These are phyloP conservation scores for Pollenia amentaria DNA, from an alignment of 2,888 invertebrate species.

Conservation along the genomic window DNA sequence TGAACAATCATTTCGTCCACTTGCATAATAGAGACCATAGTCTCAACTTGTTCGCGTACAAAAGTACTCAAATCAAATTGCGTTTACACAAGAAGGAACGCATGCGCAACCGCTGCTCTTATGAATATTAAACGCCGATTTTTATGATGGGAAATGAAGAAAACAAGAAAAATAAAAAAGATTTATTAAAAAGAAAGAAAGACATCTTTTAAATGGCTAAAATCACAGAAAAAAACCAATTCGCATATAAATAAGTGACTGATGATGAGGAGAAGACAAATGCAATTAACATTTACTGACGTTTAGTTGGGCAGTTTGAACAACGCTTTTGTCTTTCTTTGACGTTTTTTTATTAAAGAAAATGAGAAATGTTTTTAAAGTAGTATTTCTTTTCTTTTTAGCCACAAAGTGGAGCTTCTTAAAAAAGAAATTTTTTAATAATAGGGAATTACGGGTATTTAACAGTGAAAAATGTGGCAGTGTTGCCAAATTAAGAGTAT, in stretches of 20 bases:
- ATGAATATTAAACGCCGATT: conserved; percentile 38
- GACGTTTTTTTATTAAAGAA: conserved; percentile 29
- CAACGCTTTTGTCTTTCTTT: conserved; percentile 33
- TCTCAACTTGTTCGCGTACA: neutral
- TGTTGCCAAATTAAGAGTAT: neutral
- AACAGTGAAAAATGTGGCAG: conserved; percentile 18
- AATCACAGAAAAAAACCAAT: conserved; percentile 22
- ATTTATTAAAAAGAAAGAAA: conserved; percentile 49
- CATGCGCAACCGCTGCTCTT: conserved; percentile 36
- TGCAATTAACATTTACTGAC: conserved; percentile 69
- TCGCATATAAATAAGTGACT: conserved; percentile 54
- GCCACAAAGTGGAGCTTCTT: conserved; percentile 25
- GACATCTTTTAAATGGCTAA: conserved; percentile 41
- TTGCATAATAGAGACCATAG: conserved; percentile 46
- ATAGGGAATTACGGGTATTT: conserved; percentile 11
- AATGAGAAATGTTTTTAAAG: conserved; percentile 46
- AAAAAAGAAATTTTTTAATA: conserved; percentile 31
- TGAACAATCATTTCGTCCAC: conserved; percentile 29
- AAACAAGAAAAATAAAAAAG: conserved; percentile 15
- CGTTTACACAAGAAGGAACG: neutral
- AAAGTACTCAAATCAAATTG: neutral
- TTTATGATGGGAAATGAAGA: conserved; percentile 55
- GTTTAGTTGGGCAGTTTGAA: conserved; percentile 59
- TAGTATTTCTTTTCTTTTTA: neutral
- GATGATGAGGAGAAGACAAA: conserved; percentile 68